phyloP scores from a whole-genome alignment of 92 coral and sea anemone genomes.

The Diadumene lineata region DNA sequence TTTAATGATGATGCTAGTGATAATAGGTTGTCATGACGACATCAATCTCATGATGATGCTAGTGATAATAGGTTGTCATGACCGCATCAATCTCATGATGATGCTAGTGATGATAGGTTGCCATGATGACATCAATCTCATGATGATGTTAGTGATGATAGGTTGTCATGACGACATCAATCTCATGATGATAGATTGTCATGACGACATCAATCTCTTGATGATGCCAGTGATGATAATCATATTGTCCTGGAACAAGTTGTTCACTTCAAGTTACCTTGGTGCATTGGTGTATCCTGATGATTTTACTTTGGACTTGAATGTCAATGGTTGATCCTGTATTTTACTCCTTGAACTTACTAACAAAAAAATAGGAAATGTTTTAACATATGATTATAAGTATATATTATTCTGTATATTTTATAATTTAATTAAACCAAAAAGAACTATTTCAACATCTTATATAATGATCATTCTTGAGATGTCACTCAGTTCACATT shows the following conservation, averaged over 20 bases:
- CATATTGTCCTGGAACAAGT: too few relatives aligned
- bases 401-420: too few relatives aligned
- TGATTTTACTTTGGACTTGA: conserved; percentile 90
- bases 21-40: not conserved
- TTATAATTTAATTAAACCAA: too few relatives aligned
- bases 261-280: conserved; percentile 48
- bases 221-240: not conserved
- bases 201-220: not conserved
- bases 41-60: not conserved
- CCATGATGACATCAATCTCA: not conserved
- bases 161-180: too few relatives aligned
- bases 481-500: too few relatives aligned
- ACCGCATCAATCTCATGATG: not conserved
- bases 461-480: too few relatives aligned
- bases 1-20: not conserved
- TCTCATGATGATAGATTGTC: not conserved
- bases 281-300: conserved; percentile 87
- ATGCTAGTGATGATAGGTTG: not conserved
- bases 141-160: not conserved
- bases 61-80: not conserved
- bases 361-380: too few relatives aligned
- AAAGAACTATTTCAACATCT: too few relatives aligned
- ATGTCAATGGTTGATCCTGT: conserved; percentile 84
- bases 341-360: conserved; percentile 22
- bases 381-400: too few relatives aligned